Evolutionary conservation across 37 sponge, comb jelly and placozoan species (phyloP), one percentile per base, ranked within the genome.

Genomic region (Corticium candelabrum): DNA sequence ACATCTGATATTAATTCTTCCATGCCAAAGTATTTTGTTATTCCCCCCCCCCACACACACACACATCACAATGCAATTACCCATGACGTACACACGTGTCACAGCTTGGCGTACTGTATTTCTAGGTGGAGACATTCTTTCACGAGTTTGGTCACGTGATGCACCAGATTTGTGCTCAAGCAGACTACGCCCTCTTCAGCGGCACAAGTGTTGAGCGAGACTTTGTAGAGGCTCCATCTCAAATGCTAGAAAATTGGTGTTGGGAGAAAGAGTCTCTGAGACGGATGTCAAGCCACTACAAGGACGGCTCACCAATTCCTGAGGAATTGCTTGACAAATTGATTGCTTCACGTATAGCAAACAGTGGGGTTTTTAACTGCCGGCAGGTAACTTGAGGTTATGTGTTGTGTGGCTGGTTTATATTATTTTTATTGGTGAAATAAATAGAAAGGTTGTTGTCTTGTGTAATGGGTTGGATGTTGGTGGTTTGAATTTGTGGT

Each of bases 191-290:
- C 15, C 35, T 37, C 36, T 78, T 78, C 83, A 41, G 79, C 37
- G 88, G 88, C 1, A 87, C 88, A 21, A 50, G 84, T 35, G 88
- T 87, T 7, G 88, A 87, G 77, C 36, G 88, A 41, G 88, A 87
- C 38, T 87, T 87, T 40, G 88, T 87, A 4, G 88, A 87, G 68
- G 84, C 88, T 29, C 88, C 88, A 3, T 87, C 88, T 29, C 88
- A 87, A 71, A 87, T 87, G 88, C 82, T 87, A 68, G 88, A 87
- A 40, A 87, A 87, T 40, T 87, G 88, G 88, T 87, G 88, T 0
- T 87, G 88, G 88, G 77, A 72, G 57, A 37, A 35, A 36, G 84
- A 85, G 41, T 40, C 79, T 34, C 76, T 87, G 41, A 35, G 38
- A 77, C 31, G 74, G 72, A 85, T 87, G 80, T 85, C 84, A 32